Evolutionary conservation across 2,113 vertebrate species (phyloP), one percentile per base, ranked within the genome.

Genomic region (Lophura nycthemera): DNA sequence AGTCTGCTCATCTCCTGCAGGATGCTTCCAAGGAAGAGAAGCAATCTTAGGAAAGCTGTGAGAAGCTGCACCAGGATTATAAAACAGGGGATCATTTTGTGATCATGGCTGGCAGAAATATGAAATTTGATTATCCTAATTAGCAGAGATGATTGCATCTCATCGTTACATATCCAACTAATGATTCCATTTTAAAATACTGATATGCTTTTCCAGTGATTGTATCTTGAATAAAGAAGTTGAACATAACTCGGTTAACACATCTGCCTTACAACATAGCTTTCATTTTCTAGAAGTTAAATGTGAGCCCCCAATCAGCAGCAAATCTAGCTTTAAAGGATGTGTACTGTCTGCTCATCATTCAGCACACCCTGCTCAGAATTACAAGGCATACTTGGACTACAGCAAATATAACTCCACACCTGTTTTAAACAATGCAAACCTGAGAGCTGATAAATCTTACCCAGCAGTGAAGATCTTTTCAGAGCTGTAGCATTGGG

Each of bases 141-240:
- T 90, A 95, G 88, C 83, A 88, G 61, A 90, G 86, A 78, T 43
- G 77, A 83, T 74, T 90, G 69, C 52, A 78, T 78, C 80, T 93
- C 74, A 72, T 87, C 84, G 93, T n/a, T 36, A 38, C 34, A 42
- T 38, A 71, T 30, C 52, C 65, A 67, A 45, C 66, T 86, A 86
- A 72, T 64, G 73, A 78, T 65, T 90, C 72, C 11, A 73, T 92
- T 92, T 83, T 77, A 54, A 92, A 77, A n/a, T 50, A 77, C 4
- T 59, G 34, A 36, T 77, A 71, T 32, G 65, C 19, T 83, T 47
- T 73, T 66, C 34, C 63, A 67, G n/a, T 15, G 64, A 83, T 65
- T 4, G 0, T 56, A 81, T 64, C 81, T 48, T 17, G 38, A 82
- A 59, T 27, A 77, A 80, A 74, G 80, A 86, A 71, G 47, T 8